Conservation (phyloP, 2,888 invertebrate genomes). For the Phortica okadai region DNA sequence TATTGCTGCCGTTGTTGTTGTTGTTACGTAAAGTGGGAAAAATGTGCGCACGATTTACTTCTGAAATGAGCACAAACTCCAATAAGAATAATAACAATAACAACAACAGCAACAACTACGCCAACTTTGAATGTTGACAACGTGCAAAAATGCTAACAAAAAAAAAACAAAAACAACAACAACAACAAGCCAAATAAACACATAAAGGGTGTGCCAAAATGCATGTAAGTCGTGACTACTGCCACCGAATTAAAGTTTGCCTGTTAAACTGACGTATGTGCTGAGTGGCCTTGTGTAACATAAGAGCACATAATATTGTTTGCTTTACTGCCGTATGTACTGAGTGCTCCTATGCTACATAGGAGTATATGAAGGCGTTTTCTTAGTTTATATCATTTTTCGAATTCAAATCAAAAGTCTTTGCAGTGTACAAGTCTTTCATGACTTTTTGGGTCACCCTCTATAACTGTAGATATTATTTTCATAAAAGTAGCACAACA, state of each 20-base stretch:
- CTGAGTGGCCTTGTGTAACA: no score
- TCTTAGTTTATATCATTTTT: no score
- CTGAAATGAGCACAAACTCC: constrained; percentile 2
- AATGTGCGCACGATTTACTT: constrained; percentile 20
- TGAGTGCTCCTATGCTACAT: no score
- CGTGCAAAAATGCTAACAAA: not conserved
- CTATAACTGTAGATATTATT: not conserved
- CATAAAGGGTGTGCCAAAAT: not conserved
- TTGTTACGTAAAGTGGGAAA: constrained; percentile 1
- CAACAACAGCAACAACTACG: not conserved
- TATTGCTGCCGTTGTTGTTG: constrained; percentile 1
- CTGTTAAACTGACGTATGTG: no score
- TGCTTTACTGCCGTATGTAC: no score
- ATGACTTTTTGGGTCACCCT: no score
- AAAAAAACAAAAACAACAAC: not conserved
- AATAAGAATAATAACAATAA: constrained; percentile 4
- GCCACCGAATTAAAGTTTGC: no score
- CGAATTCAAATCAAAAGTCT: no score
- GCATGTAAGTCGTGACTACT: no score
- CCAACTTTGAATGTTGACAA: not conserved
- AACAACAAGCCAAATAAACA: not conserved
- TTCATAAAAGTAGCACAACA: constrained; percentile 19
- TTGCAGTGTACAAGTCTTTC: no score
- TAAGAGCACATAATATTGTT: no score
- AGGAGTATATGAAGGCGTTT: no score